phyloP scores from a whole-genome alignment of 2,113 vertebrate genomes.

The Gallinago undulata region DNA sequence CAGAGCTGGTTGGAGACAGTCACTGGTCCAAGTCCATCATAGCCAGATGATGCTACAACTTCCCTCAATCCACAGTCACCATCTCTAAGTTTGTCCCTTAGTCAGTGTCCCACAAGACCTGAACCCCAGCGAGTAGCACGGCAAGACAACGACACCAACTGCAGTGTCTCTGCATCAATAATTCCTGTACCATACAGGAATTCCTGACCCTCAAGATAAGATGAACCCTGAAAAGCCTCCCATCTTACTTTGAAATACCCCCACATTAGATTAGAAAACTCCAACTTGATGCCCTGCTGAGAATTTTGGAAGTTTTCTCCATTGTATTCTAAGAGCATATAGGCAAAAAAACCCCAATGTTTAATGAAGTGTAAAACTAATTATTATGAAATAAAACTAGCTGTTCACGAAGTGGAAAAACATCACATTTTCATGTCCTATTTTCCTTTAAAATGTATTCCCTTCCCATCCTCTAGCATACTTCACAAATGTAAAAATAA shows the following conservation, averaged over 20 bases:
- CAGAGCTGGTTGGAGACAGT: neutral
- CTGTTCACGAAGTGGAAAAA: constrained; percentile 55
- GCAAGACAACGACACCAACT: neutral
- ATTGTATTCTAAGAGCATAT: neutral
- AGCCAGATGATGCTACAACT: neutral
- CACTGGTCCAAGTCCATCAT: neutral
- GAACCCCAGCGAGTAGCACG: neutral
- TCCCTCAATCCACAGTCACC: neutral
- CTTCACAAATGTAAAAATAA: constrained; percentile 65
- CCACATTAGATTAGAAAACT: neutral
- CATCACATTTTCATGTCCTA: constrained; percentile 62
- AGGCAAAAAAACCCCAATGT: neutral
- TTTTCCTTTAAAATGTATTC: constrained; percentile 58
- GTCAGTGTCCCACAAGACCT: neutral
- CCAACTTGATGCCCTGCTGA: neutral
- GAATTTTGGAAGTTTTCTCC: constrained; percentile 5
- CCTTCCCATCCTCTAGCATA: constrained; percentile 26
- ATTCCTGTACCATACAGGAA: neutral
- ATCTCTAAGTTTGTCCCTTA: accelerated
- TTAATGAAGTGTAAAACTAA: constrained; percentile 74
- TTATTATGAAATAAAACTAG: constrained; percentile 71
- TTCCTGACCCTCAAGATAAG: neutral
- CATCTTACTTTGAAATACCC: neutral
- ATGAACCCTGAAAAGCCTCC: neutral
- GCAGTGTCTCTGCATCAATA: neutral